A percentile compares a stretch with the other conserved stretches of the same genome.
phyloP scores from a whole-genome alignment of 2,888 invertebrate genomes.

The Marasmarcha lunaedactyla region DNA sequence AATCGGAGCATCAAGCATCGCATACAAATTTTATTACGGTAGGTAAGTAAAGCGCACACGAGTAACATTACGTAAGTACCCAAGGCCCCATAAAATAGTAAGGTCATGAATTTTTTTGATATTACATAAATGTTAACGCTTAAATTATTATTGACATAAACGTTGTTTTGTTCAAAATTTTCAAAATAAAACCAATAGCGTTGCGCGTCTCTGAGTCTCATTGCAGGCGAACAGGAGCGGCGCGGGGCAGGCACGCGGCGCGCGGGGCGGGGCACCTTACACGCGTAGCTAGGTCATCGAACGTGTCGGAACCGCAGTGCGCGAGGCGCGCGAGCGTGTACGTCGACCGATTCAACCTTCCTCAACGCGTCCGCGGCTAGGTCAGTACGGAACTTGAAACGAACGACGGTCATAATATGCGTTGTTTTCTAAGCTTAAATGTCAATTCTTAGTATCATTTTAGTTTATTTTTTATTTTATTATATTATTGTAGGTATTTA shows the following conservation, averaged over 20 bases:
- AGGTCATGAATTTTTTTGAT: no score
- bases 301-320: conserved; percentile 53
- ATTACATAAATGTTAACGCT: no score
- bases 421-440: no score
- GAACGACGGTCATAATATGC: conserved; percentile 24
- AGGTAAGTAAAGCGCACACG: no score
- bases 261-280: conserved; percentile 47
- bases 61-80: no score
- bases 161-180: background rate
- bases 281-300: conserved; percentile 70
- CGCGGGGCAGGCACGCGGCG: conserved; percentile 27
- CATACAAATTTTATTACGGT: no score
- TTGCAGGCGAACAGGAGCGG: conserved; percentile 24
- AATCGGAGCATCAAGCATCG: no score
- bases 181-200: background rate
- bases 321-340: conserved; percentile 32
- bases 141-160: no score
- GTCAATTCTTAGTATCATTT: no score
- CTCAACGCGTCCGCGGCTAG: conserved; percentile 70
- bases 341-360: conserved; percentile 60
- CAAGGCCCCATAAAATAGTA: no score
- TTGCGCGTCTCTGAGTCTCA: background rate
- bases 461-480: no score
- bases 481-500: no score
- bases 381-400: conserved; percentile 30